Evolutionary conservation across 2,888 invertebrate species (phyloP).

Genomic region (Osmoderma eremita): DNA sequence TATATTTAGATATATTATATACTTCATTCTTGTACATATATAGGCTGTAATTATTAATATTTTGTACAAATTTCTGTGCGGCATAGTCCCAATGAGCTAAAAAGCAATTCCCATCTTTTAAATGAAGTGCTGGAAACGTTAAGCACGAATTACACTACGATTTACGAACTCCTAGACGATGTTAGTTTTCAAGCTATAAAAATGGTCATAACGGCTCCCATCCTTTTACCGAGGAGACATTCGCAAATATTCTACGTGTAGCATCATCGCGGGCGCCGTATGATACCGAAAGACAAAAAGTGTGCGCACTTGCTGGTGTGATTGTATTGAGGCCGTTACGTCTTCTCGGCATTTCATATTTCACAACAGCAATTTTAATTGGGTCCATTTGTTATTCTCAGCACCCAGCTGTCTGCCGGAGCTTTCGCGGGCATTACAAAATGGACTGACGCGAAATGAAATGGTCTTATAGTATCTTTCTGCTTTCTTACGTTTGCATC

Average conservation of each 20-base stretch:
- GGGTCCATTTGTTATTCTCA: slow-evolving; percentile 35
- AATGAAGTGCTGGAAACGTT: not conserved
- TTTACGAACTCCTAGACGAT: slow-evolving; percentile 14
- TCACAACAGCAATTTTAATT: slow-evolving; percentile 36
- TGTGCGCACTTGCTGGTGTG: slow-evolving; percentile 21
- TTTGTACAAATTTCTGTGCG: no score
- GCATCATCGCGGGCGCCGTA: not conserved
- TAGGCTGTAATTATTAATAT: no score
- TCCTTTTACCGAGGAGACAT: slow-evolving; percentile 8
- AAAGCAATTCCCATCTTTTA: not conserved
- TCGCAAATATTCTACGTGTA: slow-evolving; percentile 11
- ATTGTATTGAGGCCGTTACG: slow-evolving; percentile 31
- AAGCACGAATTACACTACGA: not conserved
- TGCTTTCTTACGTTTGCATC: no score
- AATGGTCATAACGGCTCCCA: no score
- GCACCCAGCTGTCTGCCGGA: slow-evolving; percentile 11
- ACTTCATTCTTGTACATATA: no score
- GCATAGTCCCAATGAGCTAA: no score
- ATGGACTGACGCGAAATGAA: slow-evolving; percentile 20
- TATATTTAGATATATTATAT: no score
- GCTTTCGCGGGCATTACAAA: slow-evolving; percentile 27
- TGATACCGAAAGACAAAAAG: slow-evolving; percentile 13
- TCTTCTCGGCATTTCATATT: slow-evolving; percentile 32
- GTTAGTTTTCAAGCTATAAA: slow-evolving; percentile 11
- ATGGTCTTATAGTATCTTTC: slow-evolving; percentile 4